A percentile compares a stretch with the other conserved stretches of the same genome.
These are phyloP conservation scores for Mamestra brassicae DNA, from an alignment of 2,888 invertebrate genomes.

Conservation along the genomic window DNA sequence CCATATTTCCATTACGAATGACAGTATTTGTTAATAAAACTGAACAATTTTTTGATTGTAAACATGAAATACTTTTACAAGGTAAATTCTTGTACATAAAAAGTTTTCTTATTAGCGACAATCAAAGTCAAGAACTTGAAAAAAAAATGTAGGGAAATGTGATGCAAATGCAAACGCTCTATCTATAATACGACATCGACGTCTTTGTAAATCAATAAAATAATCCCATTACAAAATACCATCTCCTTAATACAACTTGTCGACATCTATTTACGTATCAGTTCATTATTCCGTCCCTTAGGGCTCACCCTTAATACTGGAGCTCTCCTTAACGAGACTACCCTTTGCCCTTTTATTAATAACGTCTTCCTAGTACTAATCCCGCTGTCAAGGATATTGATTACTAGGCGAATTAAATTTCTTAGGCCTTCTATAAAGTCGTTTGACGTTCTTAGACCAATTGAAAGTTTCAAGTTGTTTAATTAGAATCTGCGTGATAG, in stretches of 20 bases:
- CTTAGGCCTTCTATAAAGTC: background rate
- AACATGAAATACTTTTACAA: no score
- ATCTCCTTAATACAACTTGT: background rate
- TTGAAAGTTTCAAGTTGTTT: conserved; percentile 1
- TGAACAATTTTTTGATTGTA: no score
- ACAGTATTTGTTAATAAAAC: no score
- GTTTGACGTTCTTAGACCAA: background rate
- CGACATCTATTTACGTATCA: background rate
- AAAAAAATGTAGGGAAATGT: no score
- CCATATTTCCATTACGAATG: no score
- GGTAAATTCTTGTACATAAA: no score
- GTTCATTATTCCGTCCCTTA: conserved; percentile 27
- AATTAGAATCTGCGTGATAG: background rate
- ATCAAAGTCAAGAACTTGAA: no score
- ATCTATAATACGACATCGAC: no score
- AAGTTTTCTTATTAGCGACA: no score
- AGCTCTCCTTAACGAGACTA: conserved; percentile 34
- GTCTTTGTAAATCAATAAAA: background rate
- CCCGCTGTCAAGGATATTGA: conserved; percentile 43
- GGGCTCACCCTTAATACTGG: background rate
- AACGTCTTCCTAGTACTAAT: conserved; percentile 30
- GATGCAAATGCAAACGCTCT: no score
- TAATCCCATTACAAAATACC: background rate
- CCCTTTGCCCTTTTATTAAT: conserved; percentile 54
- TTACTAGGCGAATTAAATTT: conserved; percentile 4